phyloP scores from a whole-genome alignment of 2,113 vertebrate genomes.

The Nibea coibor region DNA sequence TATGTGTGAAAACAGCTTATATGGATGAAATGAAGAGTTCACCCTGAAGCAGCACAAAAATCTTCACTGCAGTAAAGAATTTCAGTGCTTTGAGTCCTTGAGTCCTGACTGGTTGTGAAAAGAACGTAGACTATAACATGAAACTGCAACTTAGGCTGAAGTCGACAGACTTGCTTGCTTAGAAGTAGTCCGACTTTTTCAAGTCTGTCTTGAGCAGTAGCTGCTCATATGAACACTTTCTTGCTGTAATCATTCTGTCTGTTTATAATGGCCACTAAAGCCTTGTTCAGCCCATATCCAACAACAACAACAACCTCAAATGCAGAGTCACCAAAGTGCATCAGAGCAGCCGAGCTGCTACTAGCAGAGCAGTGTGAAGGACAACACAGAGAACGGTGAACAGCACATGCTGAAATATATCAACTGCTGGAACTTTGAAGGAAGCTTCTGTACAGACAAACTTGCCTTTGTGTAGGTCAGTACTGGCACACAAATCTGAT shows the following conservation, averaged over 20 bases:
- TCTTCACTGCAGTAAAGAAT: not conserved
- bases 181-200: not conserved
- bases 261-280: not conserved
- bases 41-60: constrained; percentile 8
- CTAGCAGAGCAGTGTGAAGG: no score
- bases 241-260: not conserved
- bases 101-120: not conserved
- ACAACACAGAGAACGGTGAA: no score
- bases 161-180: not conserved
- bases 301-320: no score
- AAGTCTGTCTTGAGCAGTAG: not conserved
- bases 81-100: not conserved
- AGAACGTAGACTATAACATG: not conserved
- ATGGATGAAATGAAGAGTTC: constrained; percentile 38
- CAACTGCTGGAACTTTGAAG: no score
- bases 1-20: constrained; percentile 33
- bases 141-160: not conserved
- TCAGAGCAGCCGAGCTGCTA: no score
- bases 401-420: no score
- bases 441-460: no score
- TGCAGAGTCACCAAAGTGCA: no score
- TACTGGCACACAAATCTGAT: no score
- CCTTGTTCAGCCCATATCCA: no score
- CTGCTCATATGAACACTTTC: not conserved
- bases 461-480: no score